These are phyloP conservation scores for Tetranychus cinnabarinus DNA, from an alignment of 1,140 invertebrate genomes.

Conservation along the genomic window DNA sequence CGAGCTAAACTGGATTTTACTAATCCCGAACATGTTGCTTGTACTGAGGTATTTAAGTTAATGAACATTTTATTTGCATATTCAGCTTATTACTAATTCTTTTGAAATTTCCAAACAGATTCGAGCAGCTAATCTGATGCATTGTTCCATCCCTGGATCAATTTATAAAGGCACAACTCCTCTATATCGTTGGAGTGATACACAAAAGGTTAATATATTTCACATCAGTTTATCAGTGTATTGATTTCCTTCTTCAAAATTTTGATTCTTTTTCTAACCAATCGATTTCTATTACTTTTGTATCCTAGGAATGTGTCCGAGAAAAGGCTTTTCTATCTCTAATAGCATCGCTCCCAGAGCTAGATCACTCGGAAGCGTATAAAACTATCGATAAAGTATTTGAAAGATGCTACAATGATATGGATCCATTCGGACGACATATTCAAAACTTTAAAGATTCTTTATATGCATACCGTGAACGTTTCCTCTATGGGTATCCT, in stretches of 20 bases:
- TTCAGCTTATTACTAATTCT: too few species aligned
- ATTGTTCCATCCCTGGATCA: constrained; percentile 66
- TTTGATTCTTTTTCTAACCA: neutral
- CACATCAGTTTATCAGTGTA: too few species aligned
- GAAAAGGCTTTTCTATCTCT: constrained; percentile 59
- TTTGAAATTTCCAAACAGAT: constrained; percentile 17
- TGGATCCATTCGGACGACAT: neutral
- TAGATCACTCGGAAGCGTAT: constrained; percentile 41
- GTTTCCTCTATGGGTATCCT: neutral
- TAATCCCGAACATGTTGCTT: constrained; percentile 77
- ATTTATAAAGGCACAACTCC: constrained; percentile 47
- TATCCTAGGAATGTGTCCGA: constrained; percentile 46
- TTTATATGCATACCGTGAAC: constrained; percentile 37
- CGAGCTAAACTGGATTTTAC: constrained; percentile 62
- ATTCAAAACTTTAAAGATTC: constrained; percentile 15
- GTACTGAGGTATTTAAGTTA: constrained; percentile 47
- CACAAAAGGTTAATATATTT: constrained; percentile 27
- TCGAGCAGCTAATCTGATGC: constrained; percentile 51
- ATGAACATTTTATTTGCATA: too few species aligned
- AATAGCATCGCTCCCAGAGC: constrained; percentile 41
- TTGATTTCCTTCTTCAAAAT: neutral
- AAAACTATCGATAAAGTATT: constrained; percentile 66
- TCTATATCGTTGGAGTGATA: constrained; percentile 27
- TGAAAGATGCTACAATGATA: constrained; percentile 60
- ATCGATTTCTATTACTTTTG: neutral